Evolutionary conservation across 2,113 vertebrate species (phyloP).

Genomic region (Salvelinus fontinalis): DNA sequence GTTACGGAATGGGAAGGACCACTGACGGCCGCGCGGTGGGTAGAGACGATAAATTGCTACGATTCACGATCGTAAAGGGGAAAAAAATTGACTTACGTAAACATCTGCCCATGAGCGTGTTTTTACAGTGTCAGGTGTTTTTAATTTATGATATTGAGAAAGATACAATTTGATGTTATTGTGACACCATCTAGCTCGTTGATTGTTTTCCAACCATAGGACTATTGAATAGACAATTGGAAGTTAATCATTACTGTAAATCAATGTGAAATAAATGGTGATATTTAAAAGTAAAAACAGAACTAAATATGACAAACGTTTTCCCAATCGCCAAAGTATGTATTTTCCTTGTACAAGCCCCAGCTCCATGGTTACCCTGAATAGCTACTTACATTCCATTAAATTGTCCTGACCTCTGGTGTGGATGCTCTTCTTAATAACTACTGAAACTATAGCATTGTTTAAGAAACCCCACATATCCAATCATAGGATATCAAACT

Average conservation of each 20-base stretch:
- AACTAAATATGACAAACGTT: neutral
- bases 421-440: neutral
- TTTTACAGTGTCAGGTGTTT: neutral
- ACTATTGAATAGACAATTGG: neutral
- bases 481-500: neutral
- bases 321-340: neutral
- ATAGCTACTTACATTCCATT: neutral
- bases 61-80: neutral
- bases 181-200: neutral
- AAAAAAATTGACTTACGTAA: neutral
- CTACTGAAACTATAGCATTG: neutral
- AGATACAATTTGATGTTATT: neutral
- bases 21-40: neutral
- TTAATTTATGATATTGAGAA: neutral
- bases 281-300: too few species aligned
- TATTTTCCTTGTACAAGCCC: neutral
- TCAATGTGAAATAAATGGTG: too few species aligned
- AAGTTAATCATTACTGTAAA: too few species aligned
- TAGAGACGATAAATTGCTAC: neutral
- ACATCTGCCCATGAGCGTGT: too few species aligned
- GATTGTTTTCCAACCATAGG: neutral
- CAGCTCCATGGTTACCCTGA: neutral
- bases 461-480: neutral
- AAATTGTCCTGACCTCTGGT: too few species aligned
- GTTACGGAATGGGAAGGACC: slow-evolving; percentile 1